Evolutionary conservation across 2,888 invertebrate genomes (phyloP), one percentile per base, ranked within the genome.

Genomic region (Cataglyphis albicans): DNA sequence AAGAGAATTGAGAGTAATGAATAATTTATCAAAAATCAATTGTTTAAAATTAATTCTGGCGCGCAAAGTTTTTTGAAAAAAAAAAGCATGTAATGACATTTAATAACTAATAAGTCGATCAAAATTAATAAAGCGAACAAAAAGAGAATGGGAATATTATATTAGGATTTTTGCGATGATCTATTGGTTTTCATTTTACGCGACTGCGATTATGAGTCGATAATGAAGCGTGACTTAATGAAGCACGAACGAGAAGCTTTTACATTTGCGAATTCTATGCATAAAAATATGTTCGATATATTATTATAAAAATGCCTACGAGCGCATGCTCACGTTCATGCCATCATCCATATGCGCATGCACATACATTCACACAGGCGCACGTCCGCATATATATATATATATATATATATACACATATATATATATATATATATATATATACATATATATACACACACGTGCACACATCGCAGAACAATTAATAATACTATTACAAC

Each of bases 311-410:
- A 18, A 35, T 68, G n/a, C 25, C 29, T 25, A 38, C 65, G n/a
- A 65, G 63, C 75, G 25, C 48, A 75, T 75, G 65, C 65, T 52
- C 64, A 12, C 21, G 35, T 38, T 18, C 29, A 59, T 21, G 32
- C 15, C 18, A 44, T 44, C 55, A 67, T 21, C 5, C 59, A 73
- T 57, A 12, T 29, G 18, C 2, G 21, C 76, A 48, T 15, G 57
- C 59, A 3, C 44, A 18, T 70, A 29, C 76, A 76, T 81, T 73
- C 82, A 82, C 68, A 81, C 81, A 81, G 73, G 72, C 67, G 73
- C 88, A 57, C 44, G n/a, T 29, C 32, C 67, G 10, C 21, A 55
- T 75, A 61, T 2, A 64, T 85, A 84, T 81, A 68, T 3, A 32
- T 3, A 0, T 15, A 44, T 25, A 48, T 7, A 21, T 18, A 52